These are phyloP conservation scores for Ambastaia sidthimunki DNA, from an alignment of 2,797 vertebrate genomes.

Conservation along the genomic window DNA sequence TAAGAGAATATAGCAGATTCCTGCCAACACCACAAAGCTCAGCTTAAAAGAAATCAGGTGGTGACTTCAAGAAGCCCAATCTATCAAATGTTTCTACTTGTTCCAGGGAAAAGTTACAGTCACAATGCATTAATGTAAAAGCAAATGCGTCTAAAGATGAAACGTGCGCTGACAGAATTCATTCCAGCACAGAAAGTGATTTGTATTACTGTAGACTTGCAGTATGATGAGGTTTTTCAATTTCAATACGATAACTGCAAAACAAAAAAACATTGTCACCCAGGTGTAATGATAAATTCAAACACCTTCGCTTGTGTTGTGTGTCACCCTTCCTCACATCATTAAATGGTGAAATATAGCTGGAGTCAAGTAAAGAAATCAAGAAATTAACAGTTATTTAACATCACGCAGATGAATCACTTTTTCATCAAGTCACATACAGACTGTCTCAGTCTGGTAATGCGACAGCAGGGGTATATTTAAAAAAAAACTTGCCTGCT, in stretches of 20 bases:
- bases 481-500: conserved; percentile 7
- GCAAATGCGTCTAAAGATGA: neutral
- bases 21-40: neutral
- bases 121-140: neutral
- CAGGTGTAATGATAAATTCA: conserved; percentile 12
- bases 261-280: conserved; percentile 1
- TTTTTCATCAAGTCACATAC: neutral
- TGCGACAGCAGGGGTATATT: neutral
- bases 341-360: conserved; percentile 6
- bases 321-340: conserved; percentile 5
- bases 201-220: neutral
- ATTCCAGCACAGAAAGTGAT: neutral
- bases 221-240: neutral
- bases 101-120: neutral
- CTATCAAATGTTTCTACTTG: neutral
- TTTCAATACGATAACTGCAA: neutral
- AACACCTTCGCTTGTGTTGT: neutral
- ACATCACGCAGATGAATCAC: conserved; percentile 6
- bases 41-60: neutral
- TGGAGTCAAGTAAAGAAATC: neutral
- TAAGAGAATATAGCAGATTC: neutral
- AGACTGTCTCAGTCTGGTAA: neutral
- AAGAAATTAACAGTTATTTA: conserved; percentile 12
- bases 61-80: neutral
- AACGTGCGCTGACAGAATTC: neutral